Evolutionary conservation across 64 coral and sea anemone genomes (phyloP).

Genomic region (Montipora efflorescens): DNA sequence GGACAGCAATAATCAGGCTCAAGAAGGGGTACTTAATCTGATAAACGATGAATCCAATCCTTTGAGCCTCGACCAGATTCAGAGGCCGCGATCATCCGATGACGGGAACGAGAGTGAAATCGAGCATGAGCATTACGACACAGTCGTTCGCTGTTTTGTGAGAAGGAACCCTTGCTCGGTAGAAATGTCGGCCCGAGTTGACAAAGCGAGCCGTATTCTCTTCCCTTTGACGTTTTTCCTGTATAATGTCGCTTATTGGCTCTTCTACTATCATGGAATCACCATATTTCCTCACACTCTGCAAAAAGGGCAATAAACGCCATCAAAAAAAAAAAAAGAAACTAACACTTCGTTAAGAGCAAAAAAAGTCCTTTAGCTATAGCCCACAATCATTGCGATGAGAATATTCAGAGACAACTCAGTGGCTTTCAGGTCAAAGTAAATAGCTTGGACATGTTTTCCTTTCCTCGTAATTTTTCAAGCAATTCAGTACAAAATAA

Average conservation of each 20-base stretch:
- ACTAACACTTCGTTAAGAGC: too few species aligned
- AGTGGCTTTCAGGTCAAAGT: too few species aligned
- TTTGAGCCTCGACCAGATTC: conserved; percentile 15
- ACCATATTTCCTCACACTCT: conserved; percentile 5
- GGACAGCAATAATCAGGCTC: not conserved
- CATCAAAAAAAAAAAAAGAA: too few species aligned
- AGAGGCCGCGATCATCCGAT: not conserved
- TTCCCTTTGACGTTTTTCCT: conserved; percentile 52
- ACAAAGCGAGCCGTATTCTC: conserved; percentile 33
- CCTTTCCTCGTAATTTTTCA: too few species aligned
- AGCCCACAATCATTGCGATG: too few species aligned
- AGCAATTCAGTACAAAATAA: too few species aligned
- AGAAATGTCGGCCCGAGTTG: conserved; percentile 21
- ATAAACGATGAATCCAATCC: conserved; percentile 2
- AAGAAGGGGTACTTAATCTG: not conserved
- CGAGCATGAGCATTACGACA: conserved; percentile 25
- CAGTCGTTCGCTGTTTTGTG: conserved; percentile 50
- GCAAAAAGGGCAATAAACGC: not conserved
- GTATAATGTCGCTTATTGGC: conserved; percentile 48
- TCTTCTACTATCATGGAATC: conserved; percentile 13
- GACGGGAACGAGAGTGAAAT: not conserved
- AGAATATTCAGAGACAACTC: too few species aligned
- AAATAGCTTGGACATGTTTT: too few species aligned
- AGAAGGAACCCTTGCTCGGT: not conserved
- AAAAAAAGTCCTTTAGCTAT: too few species aligned